These are phyloP conservation scores for Hololepta plana DNA, from an alignment of 2,888 invertebrate genomes.

Conservation along the genomic window DNA sequence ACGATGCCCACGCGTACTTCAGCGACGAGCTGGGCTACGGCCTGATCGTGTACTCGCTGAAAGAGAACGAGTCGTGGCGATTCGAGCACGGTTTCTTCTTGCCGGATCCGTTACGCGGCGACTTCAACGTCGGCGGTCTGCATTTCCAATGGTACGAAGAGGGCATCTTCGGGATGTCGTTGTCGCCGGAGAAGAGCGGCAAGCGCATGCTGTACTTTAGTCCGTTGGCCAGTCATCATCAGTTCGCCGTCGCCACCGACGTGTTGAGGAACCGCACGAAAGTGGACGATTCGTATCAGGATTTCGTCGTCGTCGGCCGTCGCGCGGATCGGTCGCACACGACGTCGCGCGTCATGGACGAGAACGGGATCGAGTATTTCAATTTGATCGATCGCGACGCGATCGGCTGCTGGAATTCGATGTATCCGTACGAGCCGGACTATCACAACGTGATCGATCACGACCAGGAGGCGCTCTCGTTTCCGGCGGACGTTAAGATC, in stretches of 20 bases:
- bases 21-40: conserved; percentile 72
- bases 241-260: conserved; percentile 61
- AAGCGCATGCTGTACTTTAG: conserved; percentile 59
- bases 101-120: conserved; percentile 63
- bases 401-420: conserved; percentile 66
- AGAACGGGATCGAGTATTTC: conserved; percentile 56
- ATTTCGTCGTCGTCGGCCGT: conserved; percentile 46
- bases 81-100: conserved; percentile 61
- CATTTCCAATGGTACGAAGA: conserved; percentile 77
- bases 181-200: conserved; percentile 37
- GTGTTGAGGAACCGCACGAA: conserved; percentile 49
- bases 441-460: conserved; percentile 53
- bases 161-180: conserved; percentile 53
- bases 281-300: conserved; percentile 48
- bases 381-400: conserved; percentile 66
- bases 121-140: conserved; percentile 59
- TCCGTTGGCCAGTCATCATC: conserved; percentile 58
- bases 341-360: conserved; percentile 56
- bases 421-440: conserved; percentile 41
- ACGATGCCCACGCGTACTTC: conserved; percentile 62
- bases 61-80: conserved; percentile 60
- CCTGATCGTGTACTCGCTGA: conserved; percentile 60
- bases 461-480: conserved; percentile 57
- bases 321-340: conserved; percentile 51
- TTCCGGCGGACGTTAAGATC: conserved; percentile 65